Evolutionary conservation across 2,888 invertebrate species (phyloP), one percentile per base, ranked within the genome.

Genomic region (Lamellibrachia columna): DNA sequence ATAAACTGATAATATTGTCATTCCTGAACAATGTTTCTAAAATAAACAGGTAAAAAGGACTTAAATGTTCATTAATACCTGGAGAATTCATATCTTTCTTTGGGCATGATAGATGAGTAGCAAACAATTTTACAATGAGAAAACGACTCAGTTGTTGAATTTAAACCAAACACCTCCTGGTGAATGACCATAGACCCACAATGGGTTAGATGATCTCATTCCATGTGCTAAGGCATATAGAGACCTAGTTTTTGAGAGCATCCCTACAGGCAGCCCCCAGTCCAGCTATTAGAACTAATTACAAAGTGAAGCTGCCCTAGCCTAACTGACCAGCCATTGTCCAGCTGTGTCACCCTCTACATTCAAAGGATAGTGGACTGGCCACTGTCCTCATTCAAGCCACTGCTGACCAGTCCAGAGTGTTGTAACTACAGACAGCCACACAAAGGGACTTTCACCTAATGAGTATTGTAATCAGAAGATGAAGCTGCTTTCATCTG

Each of bases 391-490:
- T n/a, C 75, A 75, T 75, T 75, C 75, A 75, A 75, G 75, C 15
- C 15, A 15, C 75, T 75, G 75, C 22, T 22, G 75, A 75, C 75
- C 75, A 75, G 15, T 22, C 15, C 60, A 60, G 4, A 60, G 75
- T 75, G 75, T 75, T 75, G 75, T 75, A 75, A 75, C 75, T 75
- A 15, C 75, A 75, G 4, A 15, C 75, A 75, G 75, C 15, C 75
- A 22, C 15, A 75, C 75, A 15, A 58, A 6, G 22, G n/a, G 22
- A 75, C 75, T 75, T 11, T 22, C 75, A 75, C 75, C 75, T 75
- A 75, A 75, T 75, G 75, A 75, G 75, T 75, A 75, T 75, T 75
- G 75, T 75, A 75, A 75, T 75, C 75, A 75, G 75, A 75, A 22
- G 75, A 75, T 75, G 75, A 15, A 75, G 75, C 75, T 75, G 75